Evolutionary conservation across 2,113 vertebrate species (phyloP), one percentile per base, ranked within the genome.

Genomic region (Heloderma charlesbogerti): DNA sequence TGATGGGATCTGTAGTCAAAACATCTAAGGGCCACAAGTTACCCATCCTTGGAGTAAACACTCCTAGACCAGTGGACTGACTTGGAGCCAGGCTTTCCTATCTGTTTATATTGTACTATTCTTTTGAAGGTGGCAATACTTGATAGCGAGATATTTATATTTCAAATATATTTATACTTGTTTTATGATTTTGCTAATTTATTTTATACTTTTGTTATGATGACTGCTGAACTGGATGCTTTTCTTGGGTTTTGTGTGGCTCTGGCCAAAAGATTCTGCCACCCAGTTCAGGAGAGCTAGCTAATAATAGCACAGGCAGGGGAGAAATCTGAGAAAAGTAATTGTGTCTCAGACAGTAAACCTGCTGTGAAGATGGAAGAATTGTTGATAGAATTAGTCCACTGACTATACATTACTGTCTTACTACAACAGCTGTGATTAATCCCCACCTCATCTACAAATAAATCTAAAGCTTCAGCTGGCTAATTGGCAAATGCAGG

Each of bases 331-430:
- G 78, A 87, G 78, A 87, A 48, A 1, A 0, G 16, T 2, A 20
- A 74, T 86, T 16, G 22, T 87, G 20, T 57, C 90, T 63, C 54
- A 74, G 54, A 81, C 67, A 57, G 69, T 69, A 71, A 89, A 71
- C 69, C 54, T 89, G 37, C 71, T 75, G 80, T 13, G 4, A 0
- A 4, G 15, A 0, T 45, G 79, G 57, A 88, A 91, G 6, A 77
- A 71, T 81, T 88, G 48, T 48, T 82, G 5, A 87, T 86, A 9
- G 51, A 91, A 89, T 88, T 91, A 40, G 0, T 80, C 57, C 48
- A 88, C 79, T 75, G 81, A 2, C 29, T 91, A 15, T 75, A 92
- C 92, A 82, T 79, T 43, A 43, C 5, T 89, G 1, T 0, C 0
- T 91, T 72, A 37, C 66, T 54, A 71, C 63, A 51, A 0, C 34